Evolutionary conservation across 2,797 vertebrate genomes (phyloP).

Genomic region (Moxostoma hubbsi): DNA sequence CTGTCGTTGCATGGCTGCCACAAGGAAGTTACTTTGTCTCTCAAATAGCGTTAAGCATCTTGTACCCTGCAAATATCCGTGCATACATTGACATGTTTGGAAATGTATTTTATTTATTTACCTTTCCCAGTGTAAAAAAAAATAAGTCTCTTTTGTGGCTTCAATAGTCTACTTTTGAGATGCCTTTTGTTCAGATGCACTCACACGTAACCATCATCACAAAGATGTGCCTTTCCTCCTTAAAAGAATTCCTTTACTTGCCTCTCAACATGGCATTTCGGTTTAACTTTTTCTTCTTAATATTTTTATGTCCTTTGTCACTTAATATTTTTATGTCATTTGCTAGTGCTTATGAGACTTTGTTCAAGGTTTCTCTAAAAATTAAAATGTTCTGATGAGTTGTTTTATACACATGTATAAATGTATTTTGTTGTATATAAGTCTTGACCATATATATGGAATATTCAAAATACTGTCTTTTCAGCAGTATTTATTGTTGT

Average conservation of each 20-base stretch:
- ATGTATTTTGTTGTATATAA: no score
- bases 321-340: constrained; percentile 50
- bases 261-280: constrained; percentile 60
- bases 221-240: constrained; percentile 65
- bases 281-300: constrained; percentile 59
- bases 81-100: constrained; percentile 63
- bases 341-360: no score
- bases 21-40: constrained; percentile 4
- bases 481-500: no score
- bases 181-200: constrained; percentile 67
- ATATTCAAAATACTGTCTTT: no score
- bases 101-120: constrained; percentile 52
- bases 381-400: constrained; percentile 64
- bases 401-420: no score
- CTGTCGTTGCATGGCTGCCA: constrained; percentile 12
- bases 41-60: constrained; percentile 61
- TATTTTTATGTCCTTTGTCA: constrained; percentile 50
- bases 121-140: constrained; percentile 59
- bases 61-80: constrained; percentile 61
- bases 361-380: constrained; percentile 34
- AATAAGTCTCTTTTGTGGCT: constrained; percentile 64
- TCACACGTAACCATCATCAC: constrained; percentile 68
- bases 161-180: constrained; percentile 58
- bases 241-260: constrained; percentile 59
- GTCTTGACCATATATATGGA: no score